These are phyloP conservation scores for Cosmorhoe ocellata DNA, from an alignment of 2,888 invertebrate genomes.

Conservation along the genomic window DNA sequence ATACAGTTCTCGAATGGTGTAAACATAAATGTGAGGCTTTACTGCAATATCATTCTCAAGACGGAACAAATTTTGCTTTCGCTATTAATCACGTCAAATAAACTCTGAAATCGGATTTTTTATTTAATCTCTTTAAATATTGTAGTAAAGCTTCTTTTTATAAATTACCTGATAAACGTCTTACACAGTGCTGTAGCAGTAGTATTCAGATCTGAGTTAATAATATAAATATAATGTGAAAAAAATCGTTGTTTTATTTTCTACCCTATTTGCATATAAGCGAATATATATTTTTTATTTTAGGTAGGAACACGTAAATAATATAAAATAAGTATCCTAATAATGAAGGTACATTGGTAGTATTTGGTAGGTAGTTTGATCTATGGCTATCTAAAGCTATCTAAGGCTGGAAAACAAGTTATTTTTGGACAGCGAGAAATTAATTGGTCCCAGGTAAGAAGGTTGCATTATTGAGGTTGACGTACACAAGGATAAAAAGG, in stretches of 20 bases:
- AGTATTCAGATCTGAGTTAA: constrained; percentile 73
- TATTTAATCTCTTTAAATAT: neutral
- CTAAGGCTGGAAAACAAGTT: no score
- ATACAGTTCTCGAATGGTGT: no score
- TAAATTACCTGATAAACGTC: constrained; percentile 27
- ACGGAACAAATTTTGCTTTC: neutral
- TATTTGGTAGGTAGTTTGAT: no score
- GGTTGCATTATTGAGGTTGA: no score
- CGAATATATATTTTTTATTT: constrained; percentile 41
- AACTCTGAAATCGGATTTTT: neutral
- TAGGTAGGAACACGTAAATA: neutral
- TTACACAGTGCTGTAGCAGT: constrained; percentile 52
- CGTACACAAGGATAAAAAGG: no score
- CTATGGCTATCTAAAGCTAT: no score
- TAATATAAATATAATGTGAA: constrained; percentile 80
- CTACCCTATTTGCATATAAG: constrained; percentile 42
- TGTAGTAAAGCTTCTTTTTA: constrained; percentile 14
- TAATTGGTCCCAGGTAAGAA: no score
- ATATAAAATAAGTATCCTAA: neutral
- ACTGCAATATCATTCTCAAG: constrained; percentile 1
- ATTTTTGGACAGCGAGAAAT: no score
- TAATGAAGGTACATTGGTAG: no score
- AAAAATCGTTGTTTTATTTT: constrained; percentile 72
- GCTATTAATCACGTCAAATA: neutral
- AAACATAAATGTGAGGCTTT: constrained; percentile 14